phyloP scores from a whole-genome alignment of 2,113 vertebrate genomes.

The Fregata magnificens region DNA sequence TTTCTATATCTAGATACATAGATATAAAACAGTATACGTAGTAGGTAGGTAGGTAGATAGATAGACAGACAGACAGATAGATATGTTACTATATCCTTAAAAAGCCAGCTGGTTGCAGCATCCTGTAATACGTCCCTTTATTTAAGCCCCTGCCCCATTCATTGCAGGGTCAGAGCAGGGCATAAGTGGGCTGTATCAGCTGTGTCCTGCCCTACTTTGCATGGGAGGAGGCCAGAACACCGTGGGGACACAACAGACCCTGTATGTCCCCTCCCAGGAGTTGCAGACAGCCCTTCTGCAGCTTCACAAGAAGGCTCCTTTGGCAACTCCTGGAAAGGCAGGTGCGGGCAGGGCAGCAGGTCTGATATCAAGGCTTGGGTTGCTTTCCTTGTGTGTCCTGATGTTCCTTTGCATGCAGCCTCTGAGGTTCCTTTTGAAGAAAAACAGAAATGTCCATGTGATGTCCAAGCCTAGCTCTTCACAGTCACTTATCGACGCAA shows the following conservation, averaged over 20 bases:
- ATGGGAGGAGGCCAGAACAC: background rate
- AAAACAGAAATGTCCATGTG: background rate
- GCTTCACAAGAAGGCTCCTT: background rate
- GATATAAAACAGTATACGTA: background rate
- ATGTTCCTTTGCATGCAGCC: background rate
- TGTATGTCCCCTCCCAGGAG: background rate
- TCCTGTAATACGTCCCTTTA: background rate
- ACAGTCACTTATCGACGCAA: rapidly evolving
- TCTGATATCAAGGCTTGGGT: background rate
- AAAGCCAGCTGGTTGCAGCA: background rate
- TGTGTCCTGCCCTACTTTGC: background rate
- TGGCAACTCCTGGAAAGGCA: background rate
- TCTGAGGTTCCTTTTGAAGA: background rate
- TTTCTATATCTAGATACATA: background rate
- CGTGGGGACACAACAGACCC: background rate
- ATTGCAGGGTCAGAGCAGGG: background rate
- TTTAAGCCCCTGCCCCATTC: background rate
- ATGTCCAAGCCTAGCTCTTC: background rate
- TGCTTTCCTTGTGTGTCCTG: background rate
- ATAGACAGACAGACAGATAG: background rate
- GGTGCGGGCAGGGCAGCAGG: background rate
- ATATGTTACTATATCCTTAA: background rate
- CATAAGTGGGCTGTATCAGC: background rate
- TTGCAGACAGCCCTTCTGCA: background rate
- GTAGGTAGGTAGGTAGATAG: background rate